Base-by-base conservation (phyloP, 2,888 invertebrate genomes). In the Thelaira solivaga region DNA sequence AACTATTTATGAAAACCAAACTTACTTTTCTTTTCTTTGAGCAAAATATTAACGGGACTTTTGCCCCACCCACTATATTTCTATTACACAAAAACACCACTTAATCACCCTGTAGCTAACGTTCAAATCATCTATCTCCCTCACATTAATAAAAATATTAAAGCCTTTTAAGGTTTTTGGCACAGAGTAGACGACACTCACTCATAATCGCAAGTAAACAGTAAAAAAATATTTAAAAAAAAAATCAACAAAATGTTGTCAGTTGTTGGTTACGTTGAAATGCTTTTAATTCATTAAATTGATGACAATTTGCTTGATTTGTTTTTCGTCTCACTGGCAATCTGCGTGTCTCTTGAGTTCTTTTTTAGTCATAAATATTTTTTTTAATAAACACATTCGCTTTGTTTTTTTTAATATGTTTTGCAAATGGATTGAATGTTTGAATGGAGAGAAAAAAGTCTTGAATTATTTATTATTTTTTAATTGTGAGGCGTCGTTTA, bases 201-300 rank as follows among this genome's bases (percentile, higher is more conserved):
- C n/a, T n/a, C n/a, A 73, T 74, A 76, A 22, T 16, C 22, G 4
- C 11, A 49, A 16, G n/a, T 4, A 39, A 53, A 43, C 18, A 41
- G 20, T 13, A 39, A n/a, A 8, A 26, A 47, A 18, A 13, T 26
- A 13, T 20, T n/a, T n/a, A n/a, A n/a, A n/a, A n/a, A n/a, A n/a
- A 61, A 47, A n/a, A 36, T 24, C 41, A 61, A 55, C 59, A 65
- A 82, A 82, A 82, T 82, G 80, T 64, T 82, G 81, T 81, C 82
- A 81, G 82, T 79, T 82, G 81, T 75, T 78, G 72, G 68, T 73
- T 71, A 71, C 67, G 65, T 75, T 41, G 55, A 62, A 76, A 76
- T 67, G 73, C 53, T 65, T 76, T 81, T 81, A 81, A 78, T 74
- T 78, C 65, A 74, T 78, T 78, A 74, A 74, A 69, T 69, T 80